A percentile compares a stretch with the other conserved stretches of the same genome.
Conservation (phyloP, 2,888 invertebrate species). For the Caenorhabditis sp. region DNA sequence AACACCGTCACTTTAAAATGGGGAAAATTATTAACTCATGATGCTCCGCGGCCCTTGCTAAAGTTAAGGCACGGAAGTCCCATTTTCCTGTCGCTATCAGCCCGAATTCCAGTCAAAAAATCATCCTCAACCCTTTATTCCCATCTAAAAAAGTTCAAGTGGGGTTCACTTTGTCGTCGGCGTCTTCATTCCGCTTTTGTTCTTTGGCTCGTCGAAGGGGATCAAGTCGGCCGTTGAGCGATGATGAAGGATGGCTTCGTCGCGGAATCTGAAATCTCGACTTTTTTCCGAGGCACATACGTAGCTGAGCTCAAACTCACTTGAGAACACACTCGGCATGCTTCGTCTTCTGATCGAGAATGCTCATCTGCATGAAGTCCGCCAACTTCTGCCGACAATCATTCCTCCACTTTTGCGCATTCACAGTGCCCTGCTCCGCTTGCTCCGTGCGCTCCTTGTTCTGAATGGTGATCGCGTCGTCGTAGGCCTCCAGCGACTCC, state of each 20-base stretch:
- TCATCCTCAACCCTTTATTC: not conserved
- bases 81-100: too few relatives aligned
- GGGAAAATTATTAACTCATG: too few relatives aligned
- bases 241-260: slow-evolving; percentile 13
- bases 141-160: not conserved
- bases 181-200: not conserved
- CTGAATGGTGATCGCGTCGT: slow-evolving; percentile 42
- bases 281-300: not conserved
- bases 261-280: slow-evolving; percentile 6
- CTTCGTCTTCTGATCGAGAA: slow-evolving; percentile 20
- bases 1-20: too few relatives aligned
- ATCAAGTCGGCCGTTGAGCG: slow-evolving; percentile 3
- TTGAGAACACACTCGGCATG: slow-evolving; percentile 48
- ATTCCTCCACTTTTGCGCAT: slow-evolving; percentile 35
- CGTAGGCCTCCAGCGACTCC: slow-evolving; percentile 29
- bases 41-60: too few relatives aligned
- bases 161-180: not conserved
- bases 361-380: slow-evolving; percentile 38
- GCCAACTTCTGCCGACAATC: slow-evolving; percentile 36
- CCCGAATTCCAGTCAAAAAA: not conserved
- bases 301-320: not conserved
- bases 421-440: slow-evolving; percentile 19
- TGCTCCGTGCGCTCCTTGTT: slow-evolving; percentile 46
- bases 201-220: not conserved
- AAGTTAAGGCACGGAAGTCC: too few relatives aligned